A percentile compares a stretch with the other conserved stretches of the same genome.
phyloP scores from a whole-genome alignment of 2,888 invertebrate species.

The Lissonota sp. region DNA sequence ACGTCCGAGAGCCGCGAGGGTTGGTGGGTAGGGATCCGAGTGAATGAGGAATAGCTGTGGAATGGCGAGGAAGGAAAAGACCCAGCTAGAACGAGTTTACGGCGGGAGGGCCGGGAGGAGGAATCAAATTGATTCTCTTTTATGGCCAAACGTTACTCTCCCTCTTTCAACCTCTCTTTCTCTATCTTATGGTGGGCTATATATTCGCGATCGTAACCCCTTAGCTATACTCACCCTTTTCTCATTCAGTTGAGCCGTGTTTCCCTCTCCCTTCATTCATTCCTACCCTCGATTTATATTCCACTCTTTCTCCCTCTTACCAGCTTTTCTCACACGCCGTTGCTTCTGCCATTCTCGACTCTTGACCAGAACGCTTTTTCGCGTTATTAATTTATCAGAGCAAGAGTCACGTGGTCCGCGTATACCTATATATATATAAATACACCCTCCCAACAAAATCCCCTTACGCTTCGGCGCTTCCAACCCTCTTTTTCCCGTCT shows the following conservation, averaged over 20 bases:
- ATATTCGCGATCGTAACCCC: slow-evolving; percentile 40
- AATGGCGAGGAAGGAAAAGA: slow-evolving; percentile 34
- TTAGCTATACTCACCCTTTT: slow-evolving; percentile 40
- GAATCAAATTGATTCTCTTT: slow-evolving; percentile 83
- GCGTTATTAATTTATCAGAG: slow-evolving; percentile 59
- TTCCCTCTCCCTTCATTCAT: slow-evolving; percentile 18
- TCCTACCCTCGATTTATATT: slow-evolving; percentile 29
- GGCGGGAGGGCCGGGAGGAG: slow-evolving; percentile 51
- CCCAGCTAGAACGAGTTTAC: slow-evolving; percentile 35
- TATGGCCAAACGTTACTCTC: slow-evolving; percentile 79
- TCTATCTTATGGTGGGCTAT: slow-evolving; percentile 34
- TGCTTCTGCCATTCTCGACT: slow-evolving; percentile 33
- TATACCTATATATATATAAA: background rate
- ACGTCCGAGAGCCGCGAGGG: slow-evolving; percentile 40
- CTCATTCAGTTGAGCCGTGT: slow-evolving; percentile 30
- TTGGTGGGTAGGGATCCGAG: slow-evolving; percentile 63
- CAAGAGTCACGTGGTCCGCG: slow-evolving; percentile 22
- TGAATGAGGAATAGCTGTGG: slow-evolving; percentile 57
- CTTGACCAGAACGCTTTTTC: slow-evolving; percentile 51
- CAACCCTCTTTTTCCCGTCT: slow-evolving; percentile 11
- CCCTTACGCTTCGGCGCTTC: slow-evolving; percentile 55
- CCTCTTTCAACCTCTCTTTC: slow-evolving; percentile 63
- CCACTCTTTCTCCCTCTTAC: slow-evolving; percentile 10
- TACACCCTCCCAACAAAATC: slow-evolving; percentile 44
- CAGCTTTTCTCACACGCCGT: slow-evolving; percentile 9